phyloP scores from a whole-genome alignment of 92 coral and sea anemone species.

The Heteractis magnifica region DNA sequence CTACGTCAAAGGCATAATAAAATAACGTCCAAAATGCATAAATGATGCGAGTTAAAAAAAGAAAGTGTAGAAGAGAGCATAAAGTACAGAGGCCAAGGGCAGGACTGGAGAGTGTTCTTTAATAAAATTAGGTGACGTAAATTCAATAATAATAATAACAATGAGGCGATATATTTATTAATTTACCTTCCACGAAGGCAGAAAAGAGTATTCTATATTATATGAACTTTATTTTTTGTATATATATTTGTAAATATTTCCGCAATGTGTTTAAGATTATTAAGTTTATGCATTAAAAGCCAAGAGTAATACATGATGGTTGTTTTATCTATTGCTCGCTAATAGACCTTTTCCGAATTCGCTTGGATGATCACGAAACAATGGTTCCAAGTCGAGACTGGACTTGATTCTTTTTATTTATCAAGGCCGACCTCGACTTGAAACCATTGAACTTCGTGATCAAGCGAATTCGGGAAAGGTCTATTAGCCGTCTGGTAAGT shows the following conservation, averaged over 20 bases:
- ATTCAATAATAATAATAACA: neutral
- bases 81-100: neutral
- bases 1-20: neutral
- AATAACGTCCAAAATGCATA: neutral
- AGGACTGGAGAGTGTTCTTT: neutral
- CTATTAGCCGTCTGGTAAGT: too few species aligned
- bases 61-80: neutral
- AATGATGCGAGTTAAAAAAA: neutral
- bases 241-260: constrained; percentile 1
- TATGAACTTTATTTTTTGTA: neutral
- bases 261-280: neutral
- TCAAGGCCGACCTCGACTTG: too few species aligned
- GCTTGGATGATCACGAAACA: neutral
- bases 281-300: neutral
- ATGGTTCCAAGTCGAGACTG: neutral
- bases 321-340: neutral
- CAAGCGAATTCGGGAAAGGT: too few species aligned
- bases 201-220: neutral
- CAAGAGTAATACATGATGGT: neutral
- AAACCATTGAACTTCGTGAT: too few species aligned
- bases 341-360: neutral
- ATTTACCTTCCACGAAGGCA: neutral
- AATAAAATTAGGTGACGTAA: too few species aligned
- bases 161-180: neutral
- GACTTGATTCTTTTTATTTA: too few species aligned